Conservation (phyloP, 2,888 invertebrate species). For the Cyrtodaria siliqua region DNA sequence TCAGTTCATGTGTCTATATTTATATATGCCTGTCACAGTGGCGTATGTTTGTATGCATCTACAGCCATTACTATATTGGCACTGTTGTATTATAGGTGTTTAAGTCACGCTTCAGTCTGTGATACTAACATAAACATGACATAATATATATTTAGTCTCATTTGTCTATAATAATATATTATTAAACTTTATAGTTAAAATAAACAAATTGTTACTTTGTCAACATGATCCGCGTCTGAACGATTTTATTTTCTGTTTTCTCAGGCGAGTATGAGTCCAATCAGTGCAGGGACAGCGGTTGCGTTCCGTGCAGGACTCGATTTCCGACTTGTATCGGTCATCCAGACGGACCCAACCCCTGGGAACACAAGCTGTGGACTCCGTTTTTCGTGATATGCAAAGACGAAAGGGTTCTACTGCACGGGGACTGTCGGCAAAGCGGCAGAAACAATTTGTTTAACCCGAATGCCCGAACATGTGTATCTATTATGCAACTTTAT, state of each 20-base stretch:
- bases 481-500: background rate
- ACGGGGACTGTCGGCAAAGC: constrained; percentile 52
- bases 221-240: too few species aligned
- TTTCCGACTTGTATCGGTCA: constrained; percentile 44
- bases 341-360: constrained; percentile 55
- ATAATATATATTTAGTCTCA: too few species aligned
- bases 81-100: too few species aligned
- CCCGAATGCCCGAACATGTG: constrained; percentile 43
- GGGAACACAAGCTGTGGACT: constrained; percentile 54
- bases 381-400: constrained; percentile 56
- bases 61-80: too few species aligned
- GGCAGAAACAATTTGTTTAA: constrained; percentile 51
- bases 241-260: constrained; percentile 8
- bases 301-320: constrained; percentile 53
- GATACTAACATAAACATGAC: too few species aligned
- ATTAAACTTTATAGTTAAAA: too few species aligned
- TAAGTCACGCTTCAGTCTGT: too few species aligned
- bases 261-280: constrained; percentile 60
- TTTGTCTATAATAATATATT: too few species aligned
- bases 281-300: constrained; percentile 53
- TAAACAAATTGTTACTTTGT: too few species aligned
- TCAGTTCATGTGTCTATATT: too few species aligned
- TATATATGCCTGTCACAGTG: too few species aligned
- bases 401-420: constrained; percentile 51
- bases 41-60: too few species aligned